Conservation (phyloP, 2,888 invertebrate species). For the Cosmopolites sordidus region DNA sequence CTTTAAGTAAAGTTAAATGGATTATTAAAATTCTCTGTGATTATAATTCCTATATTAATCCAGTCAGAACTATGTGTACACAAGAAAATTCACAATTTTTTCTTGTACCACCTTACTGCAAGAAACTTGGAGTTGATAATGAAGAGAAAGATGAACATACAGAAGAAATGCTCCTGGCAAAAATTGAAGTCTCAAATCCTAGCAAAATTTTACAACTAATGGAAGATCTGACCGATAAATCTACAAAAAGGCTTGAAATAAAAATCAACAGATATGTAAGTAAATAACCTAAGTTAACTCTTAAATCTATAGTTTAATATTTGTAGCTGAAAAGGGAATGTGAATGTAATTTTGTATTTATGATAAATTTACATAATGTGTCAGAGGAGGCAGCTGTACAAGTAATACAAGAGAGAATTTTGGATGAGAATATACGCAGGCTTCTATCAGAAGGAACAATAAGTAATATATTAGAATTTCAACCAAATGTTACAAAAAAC, state of each 20-base stretch:
- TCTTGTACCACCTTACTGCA: conserved; percentile 36
- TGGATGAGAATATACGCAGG: conserved; percentile 53
- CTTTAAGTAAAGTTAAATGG: conserved; percentile 21
- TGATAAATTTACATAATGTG: conserved; percentile 53
- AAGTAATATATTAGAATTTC: conserved; percentile 45
- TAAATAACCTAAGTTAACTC: conserved; percentile 22
- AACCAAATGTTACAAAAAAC: conserved; percentile 37
- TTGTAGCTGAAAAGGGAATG: conserved; percentile 48
- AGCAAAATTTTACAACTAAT: conserved; percentile 55
- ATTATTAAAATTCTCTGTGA: conserved; percentile 34
- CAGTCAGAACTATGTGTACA: conserved; percentile 23
- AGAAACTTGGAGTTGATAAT: conserved; percentile 24
- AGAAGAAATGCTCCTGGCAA: conserved; percentile 31
- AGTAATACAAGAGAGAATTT: conserved; percentile 51
- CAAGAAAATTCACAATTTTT: conserved; percentile 35
- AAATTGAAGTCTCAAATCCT: conserved; percentile 54
- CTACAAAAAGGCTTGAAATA: conserved; percentile 52
- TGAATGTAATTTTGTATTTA: conserved; percentile 53
- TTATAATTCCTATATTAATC: conserved; percentile 11
- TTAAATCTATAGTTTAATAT: conserved; percentile 6
- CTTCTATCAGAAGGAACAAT: conserved; percentile 38
- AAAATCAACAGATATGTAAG: conserved; percentile 60
- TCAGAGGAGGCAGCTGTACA: conserved; percentile 60
- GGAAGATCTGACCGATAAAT: conserved; percentile 52
- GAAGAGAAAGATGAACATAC: conserved; percentile 16